Conservation (phyloP, 2,888 invertebrate genomes). For the Lutraria lutraria region DNA sequence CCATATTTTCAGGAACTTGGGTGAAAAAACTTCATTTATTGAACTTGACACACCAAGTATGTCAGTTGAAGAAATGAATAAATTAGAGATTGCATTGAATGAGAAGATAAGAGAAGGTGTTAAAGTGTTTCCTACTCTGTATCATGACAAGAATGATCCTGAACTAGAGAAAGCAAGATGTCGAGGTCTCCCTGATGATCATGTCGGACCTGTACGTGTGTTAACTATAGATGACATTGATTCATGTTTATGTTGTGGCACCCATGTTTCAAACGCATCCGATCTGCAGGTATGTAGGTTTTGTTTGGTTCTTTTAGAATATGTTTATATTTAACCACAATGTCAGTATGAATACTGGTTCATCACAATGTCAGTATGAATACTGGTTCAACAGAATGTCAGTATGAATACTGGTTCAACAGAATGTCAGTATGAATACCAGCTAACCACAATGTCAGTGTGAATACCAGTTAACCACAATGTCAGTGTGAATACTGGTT, state of each 20-base stretch:
- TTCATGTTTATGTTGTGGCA: conserved; percentile 95
- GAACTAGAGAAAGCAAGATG: conserved; percentile 89
- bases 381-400: too few species aligned
- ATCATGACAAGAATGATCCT: conserved; percentile 89
- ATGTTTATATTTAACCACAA: too few species aligned
- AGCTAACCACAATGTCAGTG: too few species aligned
- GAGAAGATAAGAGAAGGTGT: conserved; percentile 90
- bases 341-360: too few species aligned
- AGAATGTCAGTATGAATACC: too few species aligned
- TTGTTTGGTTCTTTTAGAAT: not conserved
- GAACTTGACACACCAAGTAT: conserved; percentile 89
- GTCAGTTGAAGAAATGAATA: conserved; percentile 81
- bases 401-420: too few species aligned
- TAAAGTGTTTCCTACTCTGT: conserved; percentile 90
- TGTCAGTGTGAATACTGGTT: too few species aligned
- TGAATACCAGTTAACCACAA: too few species aligned
- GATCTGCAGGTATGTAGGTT: conserved; percentile 87
- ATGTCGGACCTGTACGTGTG: conserved; percentile 92
- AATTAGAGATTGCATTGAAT: conserved; percentile 90
- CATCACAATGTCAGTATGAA: too few species aligned
- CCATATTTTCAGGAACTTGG: conserved; percentile 90
- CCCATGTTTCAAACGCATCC: conserved; percentile 92
- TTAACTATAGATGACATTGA: conserved; percentile 93
- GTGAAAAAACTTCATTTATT: conserved; percentile 91
- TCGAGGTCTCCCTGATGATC: conserved; percentile 93